These are phyloP conservation scores for Zosterops lateralis DNA, from an alignment of 2,113 vertebrate species.

Conservation along the genomic window DNA sequence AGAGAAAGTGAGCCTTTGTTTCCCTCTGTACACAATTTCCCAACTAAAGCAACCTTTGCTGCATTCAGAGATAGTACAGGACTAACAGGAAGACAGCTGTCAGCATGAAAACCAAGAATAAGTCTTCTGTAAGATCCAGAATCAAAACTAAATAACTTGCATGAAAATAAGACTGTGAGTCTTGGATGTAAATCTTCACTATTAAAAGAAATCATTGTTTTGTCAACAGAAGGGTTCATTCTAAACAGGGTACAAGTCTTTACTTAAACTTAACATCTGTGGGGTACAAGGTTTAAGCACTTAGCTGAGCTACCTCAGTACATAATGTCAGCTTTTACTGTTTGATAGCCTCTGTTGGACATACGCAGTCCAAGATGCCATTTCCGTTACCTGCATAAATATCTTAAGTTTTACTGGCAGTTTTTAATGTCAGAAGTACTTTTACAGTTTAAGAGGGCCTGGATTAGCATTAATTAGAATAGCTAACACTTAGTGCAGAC, in stretches of 20 bases:
- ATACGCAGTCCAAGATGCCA: not conserved
- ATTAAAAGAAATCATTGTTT: not conserved
- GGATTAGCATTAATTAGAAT: not conserved
- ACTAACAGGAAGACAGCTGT: not conserved
- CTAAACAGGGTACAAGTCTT: not conserved
- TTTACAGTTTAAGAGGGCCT: not conserved
- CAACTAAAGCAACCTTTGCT: not conserved
- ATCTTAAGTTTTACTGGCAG: not conserved
- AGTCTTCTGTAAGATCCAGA: slow-evolving; percentile 18
- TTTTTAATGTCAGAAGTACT: not conserved
- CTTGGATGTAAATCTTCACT: not conserved
- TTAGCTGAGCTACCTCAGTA: not conserved
- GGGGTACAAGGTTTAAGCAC: not conserved
- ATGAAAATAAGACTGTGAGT: not conserved
- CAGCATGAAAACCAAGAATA: not conserved
- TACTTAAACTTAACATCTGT: not conserved
- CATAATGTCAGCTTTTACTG: not conserved
- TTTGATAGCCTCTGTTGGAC: not conserved
- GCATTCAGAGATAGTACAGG: not conserved
- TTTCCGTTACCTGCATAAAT: not conserved
- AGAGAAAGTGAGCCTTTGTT: not conserved
- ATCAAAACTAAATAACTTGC: not conserved
- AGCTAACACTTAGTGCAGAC: not conserved
- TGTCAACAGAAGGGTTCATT: not conserved
- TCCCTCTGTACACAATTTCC: not conserved